phyloP scores from a whole-genome alignment of 2,797 vertebrate species.

The Hybognathus amarus region DNA sequence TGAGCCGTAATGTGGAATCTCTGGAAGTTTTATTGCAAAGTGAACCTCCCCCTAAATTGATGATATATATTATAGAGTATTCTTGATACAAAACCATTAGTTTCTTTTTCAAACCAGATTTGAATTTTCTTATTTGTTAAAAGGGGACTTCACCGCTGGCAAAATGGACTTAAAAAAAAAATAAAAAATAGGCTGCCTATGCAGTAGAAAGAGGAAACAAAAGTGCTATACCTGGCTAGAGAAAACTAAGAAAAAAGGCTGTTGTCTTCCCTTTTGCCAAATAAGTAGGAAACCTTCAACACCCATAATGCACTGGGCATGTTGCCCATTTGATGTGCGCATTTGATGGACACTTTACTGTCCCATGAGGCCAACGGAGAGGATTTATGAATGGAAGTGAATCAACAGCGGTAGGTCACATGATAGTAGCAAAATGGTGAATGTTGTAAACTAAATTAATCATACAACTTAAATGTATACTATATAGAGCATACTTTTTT shows the following conservation, averaged over 20 bases:
- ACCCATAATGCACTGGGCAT: not conserved
- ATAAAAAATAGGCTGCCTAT: not conserved
- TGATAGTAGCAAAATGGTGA: not conserved
- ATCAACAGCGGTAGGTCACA: not conserved
- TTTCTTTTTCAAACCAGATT: not conserved
- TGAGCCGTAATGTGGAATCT: conserved; percentile 33
- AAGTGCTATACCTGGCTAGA: not conserved
- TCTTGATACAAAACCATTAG: not conserved
- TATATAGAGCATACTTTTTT: too few species aligned
- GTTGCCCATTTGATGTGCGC: not conserved
- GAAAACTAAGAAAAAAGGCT: not conserved
- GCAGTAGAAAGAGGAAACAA: not conserved
- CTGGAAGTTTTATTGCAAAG: conserved; percentile 28
- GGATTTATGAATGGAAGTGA: not conserved
- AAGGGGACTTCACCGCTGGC: not conserved
- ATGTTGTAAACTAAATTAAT: not conserved
- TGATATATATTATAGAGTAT: not conserved
- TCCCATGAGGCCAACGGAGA: too few species aligned
- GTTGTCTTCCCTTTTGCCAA: not conserved
- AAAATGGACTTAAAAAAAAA: not conserved
- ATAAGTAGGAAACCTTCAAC: not conserved
- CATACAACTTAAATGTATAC: too few species aligned
- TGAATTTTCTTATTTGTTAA: not conserved
- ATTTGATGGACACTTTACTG: too few species aligned
- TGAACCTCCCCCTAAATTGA: not conserved